Evolutionary conservation across 2,797 vertebrate species (phyloP).

Genomic region (Aldrovandia affinis): DNA sequence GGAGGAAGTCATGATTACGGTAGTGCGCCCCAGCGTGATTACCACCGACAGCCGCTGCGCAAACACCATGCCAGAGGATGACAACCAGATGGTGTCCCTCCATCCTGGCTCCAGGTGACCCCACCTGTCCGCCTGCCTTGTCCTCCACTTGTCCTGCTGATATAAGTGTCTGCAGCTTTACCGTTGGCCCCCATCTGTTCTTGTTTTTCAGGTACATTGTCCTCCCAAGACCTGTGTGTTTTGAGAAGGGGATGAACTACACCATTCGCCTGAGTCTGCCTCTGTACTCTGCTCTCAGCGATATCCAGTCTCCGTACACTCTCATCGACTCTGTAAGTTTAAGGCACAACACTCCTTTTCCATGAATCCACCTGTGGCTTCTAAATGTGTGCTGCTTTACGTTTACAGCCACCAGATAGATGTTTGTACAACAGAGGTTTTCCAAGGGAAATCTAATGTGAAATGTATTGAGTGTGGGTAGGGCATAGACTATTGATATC

Average conservation of each 20-base stretch:
- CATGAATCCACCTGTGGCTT: not conserved
- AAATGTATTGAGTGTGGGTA: not conserved
- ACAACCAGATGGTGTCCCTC: slow-evolving; percentile 89
- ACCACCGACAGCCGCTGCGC: slow-evolving; percentile 86
- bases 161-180: not conserved
- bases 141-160: not conserved
- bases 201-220: slow-evolving; percentile 76
- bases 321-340: slow-evolving; percentile 92
- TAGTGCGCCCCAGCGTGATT: slow-evolving; percentile 85
- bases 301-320: slow-evolving; percentile 86
- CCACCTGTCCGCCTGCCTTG: not conserved
- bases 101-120: slow-evolving; percentile 88
- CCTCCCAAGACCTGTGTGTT: slow-evolving; percentile 87
- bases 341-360: not conserved
- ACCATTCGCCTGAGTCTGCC: slow-evolving; percentile 87
- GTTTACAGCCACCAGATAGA: not conserved
- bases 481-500: not conserved
- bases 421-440: not conserved
- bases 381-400: not conserved
- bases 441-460: not conserved
- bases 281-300: slow-evolving; percentile 80
- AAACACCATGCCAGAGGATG: slow-evolving; percentile 91
- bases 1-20: slow-evolving; percentile 90
- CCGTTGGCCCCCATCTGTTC: not conserved
- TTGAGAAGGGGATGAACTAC: slow-evolving; percentile 91